phyloP scores from a whole-genome alignment of 1,140 invertebrate species.

The Campoletis sonorensis region DNA sequence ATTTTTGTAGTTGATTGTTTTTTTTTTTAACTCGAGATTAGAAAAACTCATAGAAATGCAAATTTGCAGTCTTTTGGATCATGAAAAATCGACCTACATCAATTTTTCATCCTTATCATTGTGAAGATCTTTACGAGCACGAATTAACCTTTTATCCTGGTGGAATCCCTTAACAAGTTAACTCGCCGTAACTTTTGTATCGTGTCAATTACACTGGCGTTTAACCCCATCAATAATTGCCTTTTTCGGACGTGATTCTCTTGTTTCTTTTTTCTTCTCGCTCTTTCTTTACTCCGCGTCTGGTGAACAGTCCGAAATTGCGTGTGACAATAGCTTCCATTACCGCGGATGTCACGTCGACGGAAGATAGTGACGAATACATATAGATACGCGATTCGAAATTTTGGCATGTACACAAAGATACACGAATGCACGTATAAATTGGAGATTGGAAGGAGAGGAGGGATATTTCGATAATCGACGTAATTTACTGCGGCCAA shows the following conservation, averaged over 20 bases:
- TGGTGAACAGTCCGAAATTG: conserved; percentile 5
- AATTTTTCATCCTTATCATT: no score
- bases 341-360: conserved; percentile 4
- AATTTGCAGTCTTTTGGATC: no score
- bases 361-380: neutral
- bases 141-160: no score
- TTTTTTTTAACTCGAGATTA: no score
- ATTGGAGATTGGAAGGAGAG: neutral
- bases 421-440: neutral
- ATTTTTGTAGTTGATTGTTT: no score
- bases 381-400: neutral
- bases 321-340: neutral
- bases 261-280: neutral
- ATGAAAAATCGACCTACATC: no score
- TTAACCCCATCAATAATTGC: conserved; percentile 2
- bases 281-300: no score
- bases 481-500: conserved; percentile 3
- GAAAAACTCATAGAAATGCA: no score
- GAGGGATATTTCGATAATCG: neutral
- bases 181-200: no score
- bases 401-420: neutral
- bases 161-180: no score
- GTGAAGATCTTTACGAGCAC: no score
- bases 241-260: neutral
- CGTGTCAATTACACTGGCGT: no score